Evolutionary conservation across 2,113 vertebrate species (phyloP).

Genomic region (Petroica traversi): DNA sequence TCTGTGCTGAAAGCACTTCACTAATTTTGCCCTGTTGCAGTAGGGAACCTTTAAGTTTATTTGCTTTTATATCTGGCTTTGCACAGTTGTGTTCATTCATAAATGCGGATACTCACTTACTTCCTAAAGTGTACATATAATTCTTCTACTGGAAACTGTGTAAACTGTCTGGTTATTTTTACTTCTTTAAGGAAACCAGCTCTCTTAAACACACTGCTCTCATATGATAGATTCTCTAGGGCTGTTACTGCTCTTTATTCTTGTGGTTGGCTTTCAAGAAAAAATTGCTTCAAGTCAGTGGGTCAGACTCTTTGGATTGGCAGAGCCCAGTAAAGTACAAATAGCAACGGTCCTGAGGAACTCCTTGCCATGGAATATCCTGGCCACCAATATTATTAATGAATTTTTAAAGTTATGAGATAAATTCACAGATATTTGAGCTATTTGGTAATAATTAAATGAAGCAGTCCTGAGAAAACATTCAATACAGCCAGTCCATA

Average conservation of each 20-base stretch:
- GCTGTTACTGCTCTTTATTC: neutral
- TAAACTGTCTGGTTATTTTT: neutral
- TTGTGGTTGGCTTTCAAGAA: neutral
- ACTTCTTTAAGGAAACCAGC: neutral
- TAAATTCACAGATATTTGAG: neutral
- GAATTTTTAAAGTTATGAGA: neutral
- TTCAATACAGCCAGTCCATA: neutral
- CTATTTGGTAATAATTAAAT: neutral
- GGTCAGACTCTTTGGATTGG: neutral
- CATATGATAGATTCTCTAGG: neutral
- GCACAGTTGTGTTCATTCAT: neutral
- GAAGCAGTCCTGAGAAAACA: neutral
- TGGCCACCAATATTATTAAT: neutral
- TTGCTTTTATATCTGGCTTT: conserved; percentile 17
- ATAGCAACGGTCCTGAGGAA: neutral
- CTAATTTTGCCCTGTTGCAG: neutral
- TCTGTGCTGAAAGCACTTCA: neutral
- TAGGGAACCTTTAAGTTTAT: conserved; percentile 20
- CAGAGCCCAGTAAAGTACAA: neutral
- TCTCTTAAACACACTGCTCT: neutral
- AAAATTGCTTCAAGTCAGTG: neutral
- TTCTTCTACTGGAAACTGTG: neutral
- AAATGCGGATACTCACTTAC: neutral
- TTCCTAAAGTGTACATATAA: neutral
- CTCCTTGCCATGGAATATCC: neutral